These are phyloP conservation scores for Cricetomys ansorgei DNA, from an alignment of 2,113 vertebrate species.

Conservation along the genomic window DNA sequence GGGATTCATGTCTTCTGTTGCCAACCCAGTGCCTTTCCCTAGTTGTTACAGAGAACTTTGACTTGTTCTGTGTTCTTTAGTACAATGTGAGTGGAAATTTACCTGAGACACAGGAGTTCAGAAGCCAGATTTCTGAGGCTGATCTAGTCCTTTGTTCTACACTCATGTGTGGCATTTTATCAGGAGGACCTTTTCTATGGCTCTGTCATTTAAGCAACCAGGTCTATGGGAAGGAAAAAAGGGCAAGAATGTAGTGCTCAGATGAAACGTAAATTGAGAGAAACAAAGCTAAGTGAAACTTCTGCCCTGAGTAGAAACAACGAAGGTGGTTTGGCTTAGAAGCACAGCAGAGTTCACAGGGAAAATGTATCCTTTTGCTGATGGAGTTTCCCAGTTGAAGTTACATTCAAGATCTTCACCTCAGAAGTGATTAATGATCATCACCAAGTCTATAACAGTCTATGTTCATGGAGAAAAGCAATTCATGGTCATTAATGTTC, in stretches of 20 bases:
- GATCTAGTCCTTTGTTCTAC: not conserved
- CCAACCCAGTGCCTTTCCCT: not conserved
- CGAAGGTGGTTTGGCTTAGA: not conserved
- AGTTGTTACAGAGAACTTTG: not conserved
- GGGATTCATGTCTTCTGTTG: not conserved
- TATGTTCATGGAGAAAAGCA: not conserved
- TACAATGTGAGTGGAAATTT: not conserved
- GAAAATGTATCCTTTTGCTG: constrained; percentile 19
- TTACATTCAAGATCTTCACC: constrained; percentile 18
- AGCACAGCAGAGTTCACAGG: not conserved
- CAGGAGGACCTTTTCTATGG: not conserved
- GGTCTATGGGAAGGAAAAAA: not conserved
- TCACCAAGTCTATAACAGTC: not conserved
- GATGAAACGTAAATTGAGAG: not conserved
- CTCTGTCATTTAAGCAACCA: not conserved
- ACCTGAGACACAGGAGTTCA: not conserved
- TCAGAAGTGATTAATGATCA: not conserved
- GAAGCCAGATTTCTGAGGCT: not conserved
- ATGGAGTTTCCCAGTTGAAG: constrained; percentile 10
- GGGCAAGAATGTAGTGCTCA: not conserved
- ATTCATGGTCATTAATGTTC: not conserved
- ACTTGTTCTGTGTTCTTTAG: not conserved
- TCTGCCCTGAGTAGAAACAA: not conserved
- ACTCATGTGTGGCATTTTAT: not conserved
- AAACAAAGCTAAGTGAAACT: not conserved